phyloP scores from a whole-genome alignment of 1,140 invertebrate species.

The Drosophila pallidifrons region DNA sequence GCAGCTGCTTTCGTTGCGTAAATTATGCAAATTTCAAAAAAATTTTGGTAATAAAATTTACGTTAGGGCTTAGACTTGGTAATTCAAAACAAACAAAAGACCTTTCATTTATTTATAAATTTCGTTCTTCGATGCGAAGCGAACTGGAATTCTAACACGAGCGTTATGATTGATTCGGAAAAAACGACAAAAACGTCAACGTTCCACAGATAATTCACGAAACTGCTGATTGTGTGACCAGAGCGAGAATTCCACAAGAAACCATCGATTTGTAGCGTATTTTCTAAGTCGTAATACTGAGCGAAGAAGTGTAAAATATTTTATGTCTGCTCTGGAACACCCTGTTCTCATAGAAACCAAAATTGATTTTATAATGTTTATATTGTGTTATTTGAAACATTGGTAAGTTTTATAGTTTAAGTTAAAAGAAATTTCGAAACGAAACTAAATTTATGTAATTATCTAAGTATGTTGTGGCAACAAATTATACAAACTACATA shows the following conservation, averaged over 20 bases:
- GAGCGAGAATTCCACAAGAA: neutral
- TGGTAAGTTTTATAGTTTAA: no score
- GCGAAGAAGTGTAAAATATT: neutral
- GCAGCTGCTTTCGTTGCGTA: constrained; percentile 69
- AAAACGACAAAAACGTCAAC: constrained; percentile 50
- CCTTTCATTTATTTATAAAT: constrained; percentile 31
- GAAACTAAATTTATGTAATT: no score
- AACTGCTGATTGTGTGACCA: constrained; percentile 52
- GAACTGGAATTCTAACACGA: constrained; percentile 44
- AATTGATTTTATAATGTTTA: no score
- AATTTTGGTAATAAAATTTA: neutral
- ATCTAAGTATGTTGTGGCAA: no score
- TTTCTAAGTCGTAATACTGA: neutral
- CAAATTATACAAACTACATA: no score
- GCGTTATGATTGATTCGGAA: constrained; percentile 41
- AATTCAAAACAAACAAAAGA: constrained; percentile 5
- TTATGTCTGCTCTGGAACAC: neutral
- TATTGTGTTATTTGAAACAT: no score
- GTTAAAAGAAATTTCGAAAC: no score
- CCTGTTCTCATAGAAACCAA: neutral
- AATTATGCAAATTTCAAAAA: constrained; percentile 53
- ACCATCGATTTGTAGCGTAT: neutral
- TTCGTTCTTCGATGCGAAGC: constrained; percentile 27
- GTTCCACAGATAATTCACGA: constrained; percentile 45
- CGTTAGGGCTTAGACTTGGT: constrained; percentile 4